Evolutionary conservation across 1,140 invertebrate species (phyloP), one percentile per base, ranked within the genome.

Genomic region (Tyrophagus putrescentiae): DNA sequence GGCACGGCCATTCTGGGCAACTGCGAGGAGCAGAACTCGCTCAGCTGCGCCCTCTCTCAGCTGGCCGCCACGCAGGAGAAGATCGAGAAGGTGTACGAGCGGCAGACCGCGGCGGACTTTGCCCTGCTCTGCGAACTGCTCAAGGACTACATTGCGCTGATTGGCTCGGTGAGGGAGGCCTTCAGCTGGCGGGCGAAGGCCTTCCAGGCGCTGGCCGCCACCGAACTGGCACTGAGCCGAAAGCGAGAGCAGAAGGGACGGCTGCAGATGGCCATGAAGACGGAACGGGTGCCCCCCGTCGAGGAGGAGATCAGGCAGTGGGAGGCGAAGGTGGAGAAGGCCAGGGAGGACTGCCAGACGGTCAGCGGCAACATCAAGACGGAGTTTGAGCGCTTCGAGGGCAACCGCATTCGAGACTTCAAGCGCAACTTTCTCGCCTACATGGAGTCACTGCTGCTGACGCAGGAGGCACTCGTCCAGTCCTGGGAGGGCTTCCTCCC

Each of bases 161-260:
- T 97, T 68, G 85, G 84, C 1, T 83, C 91, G 60, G 88, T 97
- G 32, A 93, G 95, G 80, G 91, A 94, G 70, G 89, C 93, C n/a
- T 95, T 98, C 68, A 89, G 95, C 70, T 93, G 98, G 72, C 78
- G 95, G 67, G 91, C 97, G 0, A 98, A 98, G 76, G 83, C 87
- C 0, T 98, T 94, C 73, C 93, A 98, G 75, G 87, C 85, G 66
- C 98, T 94, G 89, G 92, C 98, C 71, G 89, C 93, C 70, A 87
- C 92, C 42, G 89, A 96, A 74, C 82, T 88, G 73, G 91, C 85
- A 72, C 71, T 99, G 28, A 90, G 84, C 16, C 94, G 94, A 70
- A 92, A 97, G 69, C 78, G 94, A 45, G 94, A 98, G 72, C 80
- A 82, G 62, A 97, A 96, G 72, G 85, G 84, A 1, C 89, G 92